Evolutionary conservation across 2,888 invertebrate genomes (phyloP).

Genomic region (Epistrophe grossulariae): DNA sequence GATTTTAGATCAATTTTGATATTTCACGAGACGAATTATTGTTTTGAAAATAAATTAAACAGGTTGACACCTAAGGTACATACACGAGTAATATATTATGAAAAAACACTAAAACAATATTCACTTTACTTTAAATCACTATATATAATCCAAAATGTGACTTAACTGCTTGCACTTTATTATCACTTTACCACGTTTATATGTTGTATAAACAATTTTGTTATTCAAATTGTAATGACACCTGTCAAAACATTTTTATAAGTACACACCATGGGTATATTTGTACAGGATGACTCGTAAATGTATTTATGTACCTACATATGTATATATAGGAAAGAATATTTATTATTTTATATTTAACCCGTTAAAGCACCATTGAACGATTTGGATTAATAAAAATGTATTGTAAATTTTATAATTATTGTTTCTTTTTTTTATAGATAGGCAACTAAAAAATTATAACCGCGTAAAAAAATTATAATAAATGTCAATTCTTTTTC

Average conservation of each 20-base stretch:
- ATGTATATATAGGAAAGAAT: too few species aligned
- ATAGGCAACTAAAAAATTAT: conserved; percentile 3
- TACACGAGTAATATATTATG: neutral
- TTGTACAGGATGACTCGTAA: conserved; percentile 17
- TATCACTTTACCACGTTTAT: conserved; percentile 3
- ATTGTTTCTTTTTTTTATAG: conserved; percentile 39
- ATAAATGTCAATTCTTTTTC: conserved; percentile 15
- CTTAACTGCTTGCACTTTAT: conserved; percentile 6
- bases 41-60: conserved; percentile 11
- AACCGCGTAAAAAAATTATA: conserved; percentile 40
- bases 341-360: too few species aligned
- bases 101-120: neutral
- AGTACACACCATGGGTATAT: neutral
- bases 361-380: conserved; percentile 20
- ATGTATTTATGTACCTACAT: neutral
- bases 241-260: conserved; percentile 19
- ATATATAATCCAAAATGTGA: conserved; percentile 32
- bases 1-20: conserved; percentile 71
- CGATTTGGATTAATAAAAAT: conserved; percentile 40
- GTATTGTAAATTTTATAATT: conserved; percentile 49
- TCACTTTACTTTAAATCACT: neutral
- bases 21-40: conserved; percentile 36
- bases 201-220: neutral
- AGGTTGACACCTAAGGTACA: neutral
- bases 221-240: conserved; percentile 35